Base-by-base conservation (phyloP, 2,888 invertebrate genomes). In the Zygaena filipendulae region DNA sequence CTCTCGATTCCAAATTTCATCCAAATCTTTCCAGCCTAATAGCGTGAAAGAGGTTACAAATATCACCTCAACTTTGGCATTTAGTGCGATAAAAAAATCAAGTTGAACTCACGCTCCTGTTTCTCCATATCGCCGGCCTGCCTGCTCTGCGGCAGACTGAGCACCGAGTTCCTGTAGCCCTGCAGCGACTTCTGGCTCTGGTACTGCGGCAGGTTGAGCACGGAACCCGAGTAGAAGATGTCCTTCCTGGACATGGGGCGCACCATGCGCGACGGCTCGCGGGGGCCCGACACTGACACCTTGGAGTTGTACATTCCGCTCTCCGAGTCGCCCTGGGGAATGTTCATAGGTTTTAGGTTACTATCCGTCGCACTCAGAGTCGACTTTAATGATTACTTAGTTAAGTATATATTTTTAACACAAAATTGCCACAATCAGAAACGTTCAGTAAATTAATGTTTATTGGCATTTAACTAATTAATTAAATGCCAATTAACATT, bases 201-300 rank as follows among this genome's bases (percentile, higher is more conserved):
- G 74, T 90, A 97, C 68, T 96, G 95, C 0, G 93, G 94, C 47
- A 98, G 83, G 72, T 97, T 93, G 36, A 90, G 84, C 12, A 98
- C 92, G 24, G 96, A 96, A 14, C 98, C 97, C 2, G 95, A 95
- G 72, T 97, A 97, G 82, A 98, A 97, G 53, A 97, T 97, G 70
- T 98, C 98, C 58, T 96, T 95, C 29, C 96, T 84, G 4, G 95
- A 95, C 72, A 97, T 72, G 3, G 97, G 97, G 10, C 95, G 85
- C 9, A 93, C 89, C 82, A 93, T 92, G 40, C 87, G 81, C 1
- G 83, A 63, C 0, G 64, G 57, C 30, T 71, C 75, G 12, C 39
- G 47, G 0, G 58, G 47, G 0, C 59, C 67, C 0, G 87, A 67
- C 1, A 85, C 68, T 0, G 85, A 88, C 32, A 87, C 54, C 56